Percentiles rank a stretch among this genome's conserved stretches.
phyloP scores from a whole-genome alignment of 2,113 vertebrate species.

The Tragelaphus buxtoni region DNA sequence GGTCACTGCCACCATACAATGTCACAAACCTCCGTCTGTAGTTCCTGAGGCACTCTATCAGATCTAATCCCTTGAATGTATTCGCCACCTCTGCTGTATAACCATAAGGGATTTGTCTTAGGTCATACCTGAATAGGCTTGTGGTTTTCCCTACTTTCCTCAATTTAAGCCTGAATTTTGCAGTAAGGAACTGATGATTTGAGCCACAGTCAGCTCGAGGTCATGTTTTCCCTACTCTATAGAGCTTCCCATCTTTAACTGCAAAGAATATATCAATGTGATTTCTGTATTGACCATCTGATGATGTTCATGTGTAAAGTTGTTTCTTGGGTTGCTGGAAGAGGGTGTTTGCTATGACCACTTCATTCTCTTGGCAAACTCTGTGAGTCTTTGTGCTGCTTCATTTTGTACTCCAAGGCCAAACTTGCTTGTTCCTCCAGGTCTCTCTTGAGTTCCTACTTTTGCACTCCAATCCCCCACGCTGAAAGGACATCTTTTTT shows the following conservation, averaged over 20 bases:
- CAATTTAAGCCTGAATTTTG: not conserved
- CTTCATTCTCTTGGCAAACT: not conserved
- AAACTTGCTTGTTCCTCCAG: not conserved
- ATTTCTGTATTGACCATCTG: not conserved
- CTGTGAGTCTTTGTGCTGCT: not conserved
- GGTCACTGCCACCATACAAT: not conserved
- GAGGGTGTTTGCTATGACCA: not conserved
- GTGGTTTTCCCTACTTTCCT: not conserved
- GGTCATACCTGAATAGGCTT: not conserved
- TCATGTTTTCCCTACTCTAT: not conserved
- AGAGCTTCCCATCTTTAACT: not conserved
- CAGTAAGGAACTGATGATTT: not conserved
- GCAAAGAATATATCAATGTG: not conserved
- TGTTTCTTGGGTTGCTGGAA: not conserved
- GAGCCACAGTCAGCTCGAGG: not conserved
- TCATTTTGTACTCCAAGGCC: not conserved
- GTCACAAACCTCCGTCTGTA: not conserved
- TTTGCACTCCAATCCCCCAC: not conserved
- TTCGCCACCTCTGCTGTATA: not conserved
- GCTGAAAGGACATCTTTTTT: not conserved
- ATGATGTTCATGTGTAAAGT: not conserved
- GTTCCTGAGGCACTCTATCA: not conserved
- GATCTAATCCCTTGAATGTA: not conserved
- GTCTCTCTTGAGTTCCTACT: not conserved
- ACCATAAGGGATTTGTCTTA: not conserved